Conservation (phyloP, 2,888 invertebrate species). For the Rhynchonema sp. region DNA sequence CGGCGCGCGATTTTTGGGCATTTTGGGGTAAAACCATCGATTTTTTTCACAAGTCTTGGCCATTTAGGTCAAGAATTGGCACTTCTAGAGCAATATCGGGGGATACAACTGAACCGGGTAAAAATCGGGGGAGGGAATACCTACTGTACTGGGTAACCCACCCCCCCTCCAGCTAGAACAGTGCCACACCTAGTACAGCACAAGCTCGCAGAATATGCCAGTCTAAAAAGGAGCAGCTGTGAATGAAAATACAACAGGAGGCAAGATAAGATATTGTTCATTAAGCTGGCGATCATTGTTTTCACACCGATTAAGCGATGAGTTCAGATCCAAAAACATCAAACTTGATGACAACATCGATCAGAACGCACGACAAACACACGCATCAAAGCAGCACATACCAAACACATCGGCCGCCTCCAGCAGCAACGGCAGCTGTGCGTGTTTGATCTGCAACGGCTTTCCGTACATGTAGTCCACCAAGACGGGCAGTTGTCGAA, state of each 20-base stretch:
- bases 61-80: too few species aligned
- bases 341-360: background rate
- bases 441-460: background rate
- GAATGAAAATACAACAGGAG: background rate
- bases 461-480: slow-evolving; percentile 1
- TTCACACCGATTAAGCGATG: background rate
- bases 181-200: too few species aligned
- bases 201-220: too few species aligned
- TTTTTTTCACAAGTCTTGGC: too few species aligned
- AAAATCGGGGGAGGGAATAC: too few species aligned
- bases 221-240: too few species aligned
- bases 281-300: background rate
- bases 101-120: too few species aligned
- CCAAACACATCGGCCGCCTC: background rate
- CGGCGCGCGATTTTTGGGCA: too few species aligned
- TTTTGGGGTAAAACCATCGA: too few species aligned
- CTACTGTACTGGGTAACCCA: too few species aligned
- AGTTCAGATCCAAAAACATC: background rate
- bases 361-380: background rate
- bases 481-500: background rate
- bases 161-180: too few species aligned
- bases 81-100: too few species aligned
- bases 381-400: background rate
- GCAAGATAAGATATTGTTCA: background rate
- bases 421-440: background rate